Evolutionary conservation across 2,888 invertebrate genomes (phyloP), one percentile per base, ranked within the genome.

Genomic region (Hydraecia micacea): DNA sequence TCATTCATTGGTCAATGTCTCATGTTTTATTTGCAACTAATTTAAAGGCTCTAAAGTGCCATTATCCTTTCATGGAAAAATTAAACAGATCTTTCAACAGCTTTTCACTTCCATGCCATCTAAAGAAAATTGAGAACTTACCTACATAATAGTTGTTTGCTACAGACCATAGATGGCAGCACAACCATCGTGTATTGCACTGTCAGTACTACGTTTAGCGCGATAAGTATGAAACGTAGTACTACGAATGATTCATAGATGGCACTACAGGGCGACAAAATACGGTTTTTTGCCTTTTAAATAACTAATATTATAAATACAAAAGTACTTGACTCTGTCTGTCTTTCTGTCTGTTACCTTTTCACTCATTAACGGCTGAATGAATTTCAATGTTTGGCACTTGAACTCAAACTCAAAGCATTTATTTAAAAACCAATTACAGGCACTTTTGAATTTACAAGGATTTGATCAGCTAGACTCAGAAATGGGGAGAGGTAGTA

Each of bases 141-240:
- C 3, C 25, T 15, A 15, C 6, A 1, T n/a, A 18, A 36, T 36
- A 13, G n/a, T 39, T 60, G 11, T n/a, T 70, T 2, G 11, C 4
- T 70, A 39, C 4, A n/a, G 13, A 36, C 7, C 18, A 39, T 58
- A 70, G 70, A 70, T 58, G 70, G 70, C 39, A 70, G 70, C 2
- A 60, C 7, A 21, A 21, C 1, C 11, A 39, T 46, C 55, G 11
- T 36, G 36, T 21, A 21, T 36, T n/a, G 18, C 11, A 55, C 18
- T 32, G 32, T n/a, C n/a, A n/a, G n/a, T 55, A 18, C n/a, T 18
- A 39, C 11, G 11, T n/a, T 55, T 18, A n/a, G 11, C n/a, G 18
- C n/a, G n/a, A 4, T 21, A 55, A 0, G 15, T 52, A 18, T 18
- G n/a, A 70, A 36, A 18, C 7, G 9, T 39, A 58, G 58, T 70